A percentile compares a stretch with the other conserved stretches of the same genome.
phyloP scores from a whole-genome alignment of 2,888 invertebrate species.

The Spilarctia lutea region DNA sequence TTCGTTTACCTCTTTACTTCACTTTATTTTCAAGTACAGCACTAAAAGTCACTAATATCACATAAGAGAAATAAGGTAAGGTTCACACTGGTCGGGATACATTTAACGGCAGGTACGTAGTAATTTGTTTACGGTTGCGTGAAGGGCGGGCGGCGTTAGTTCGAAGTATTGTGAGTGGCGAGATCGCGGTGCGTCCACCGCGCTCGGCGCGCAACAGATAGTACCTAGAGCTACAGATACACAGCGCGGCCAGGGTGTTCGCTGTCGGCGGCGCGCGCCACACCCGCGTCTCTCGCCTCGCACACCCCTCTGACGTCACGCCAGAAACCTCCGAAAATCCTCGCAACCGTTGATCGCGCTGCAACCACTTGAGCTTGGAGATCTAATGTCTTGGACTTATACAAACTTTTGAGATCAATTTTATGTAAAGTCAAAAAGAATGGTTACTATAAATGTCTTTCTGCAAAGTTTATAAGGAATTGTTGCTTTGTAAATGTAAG shows the following conservation, averaged over 20 bases:
- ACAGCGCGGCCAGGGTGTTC: constrained; percentile 34
- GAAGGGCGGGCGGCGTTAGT: constrained; percentile 63
- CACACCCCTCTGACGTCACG: constrained; percentile 78
- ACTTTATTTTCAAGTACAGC: constrained; percentile 54
- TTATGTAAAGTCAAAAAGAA: background rate
- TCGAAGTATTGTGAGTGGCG: constrained; percentile 51
- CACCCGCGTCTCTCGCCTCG: constrained; percentile 54
- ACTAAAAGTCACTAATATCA: constrained; percentile 63
- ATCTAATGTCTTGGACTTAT: constrained; percentile 6
- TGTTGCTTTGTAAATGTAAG: too few species aligned
- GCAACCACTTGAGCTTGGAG: constrained; percentile 62
- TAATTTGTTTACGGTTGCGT: constrained; percentile 76
- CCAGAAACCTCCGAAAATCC: constrained; percentile 76
- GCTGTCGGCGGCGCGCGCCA: constrained; percentile 66
- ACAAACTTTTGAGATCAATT: background rate
- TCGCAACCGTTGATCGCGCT: constrained; percentile 67
- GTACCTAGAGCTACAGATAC: constrained; percentile 66
- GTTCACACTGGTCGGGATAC: constrained; percentile 52
- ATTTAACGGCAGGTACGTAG: constrained; percentile 56
- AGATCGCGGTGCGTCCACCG: constrained; percentile 70
- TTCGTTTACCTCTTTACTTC: constrained; percentile 72
- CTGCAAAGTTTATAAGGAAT: too few species aligned
- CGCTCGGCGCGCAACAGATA: constrained; percentile 82
- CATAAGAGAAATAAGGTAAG: constrained; percentile 42
- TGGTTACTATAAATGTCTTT: background rate